Evolutionary conservation across 2,113 vertebrate genomes (phyloP).

Genomic region (Ammodytes dubius): DNA sequence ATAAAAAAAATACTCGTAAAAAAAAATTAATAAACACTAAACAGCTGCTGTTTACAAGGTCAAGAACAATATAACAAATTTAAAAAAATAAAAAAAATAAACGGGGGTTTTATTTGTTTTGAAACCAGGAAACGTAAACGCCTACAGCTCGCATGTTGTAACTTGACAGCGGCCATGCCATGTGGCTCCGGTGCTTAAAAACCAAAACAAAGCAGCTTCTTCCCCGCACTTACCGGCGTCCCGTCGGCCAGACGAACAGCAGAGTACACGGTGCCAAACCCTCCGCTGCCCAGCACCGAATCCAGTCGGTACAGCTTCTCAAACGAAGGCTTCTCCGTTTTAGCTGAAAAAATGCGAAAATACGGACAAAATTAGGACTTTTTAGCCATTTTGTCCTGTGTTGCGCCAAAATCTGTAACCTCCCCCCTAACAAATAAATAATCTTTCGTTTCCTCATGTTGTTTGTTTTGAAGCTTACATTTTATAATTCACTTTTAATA

Average conservation of each 20-base stretch:
- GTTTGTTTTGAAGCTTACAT: background rate
- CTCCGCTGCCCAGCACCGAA: conserved; percentile 92
- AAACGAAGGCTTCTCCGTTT: conserved; percentile 90
- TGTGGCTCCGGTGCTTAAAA: too few species aligned
- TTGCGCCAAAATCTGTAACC: conserved; percentile 21
- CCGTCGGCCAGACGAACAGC: conserved; percentile 82
- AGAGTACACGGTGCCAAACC: conserved; percentile 92
- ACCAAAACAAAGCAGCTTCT: conserved; percentile 66
- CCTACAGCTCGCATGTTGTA: background rate
- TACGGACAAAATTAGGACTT: background rate
- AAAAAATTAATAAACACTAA: too few species aligned
- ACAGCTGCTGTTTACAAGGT: too few species aligned
- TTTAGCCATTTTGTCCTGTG: too few species aligned
- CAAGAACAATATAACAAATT: too few species aligned
- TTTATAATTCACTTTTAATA: too few species aligned
- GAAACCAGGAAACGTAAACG: background rate
- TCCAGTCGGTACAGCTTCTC: conserved; percentile 93
- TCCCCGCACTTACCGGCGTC: conserved; percentile 87
- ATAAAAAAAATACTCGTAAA: too few species aligned
- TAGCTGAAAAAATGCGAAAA: conserved; percentile 77
- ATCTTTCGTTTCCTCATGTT: too few species aligned
- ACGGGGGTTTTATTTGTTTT: conserved; percentile 35
- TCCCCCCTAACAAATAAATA: background rate
- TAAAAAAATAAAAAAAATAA: too few species aligned
- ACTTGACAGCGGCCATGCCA: conserved; percentile 53